phyloP scores from a whole-genome alignment of 2,888 invertebrate species.

The Hyppa rectilinea region DNA sequence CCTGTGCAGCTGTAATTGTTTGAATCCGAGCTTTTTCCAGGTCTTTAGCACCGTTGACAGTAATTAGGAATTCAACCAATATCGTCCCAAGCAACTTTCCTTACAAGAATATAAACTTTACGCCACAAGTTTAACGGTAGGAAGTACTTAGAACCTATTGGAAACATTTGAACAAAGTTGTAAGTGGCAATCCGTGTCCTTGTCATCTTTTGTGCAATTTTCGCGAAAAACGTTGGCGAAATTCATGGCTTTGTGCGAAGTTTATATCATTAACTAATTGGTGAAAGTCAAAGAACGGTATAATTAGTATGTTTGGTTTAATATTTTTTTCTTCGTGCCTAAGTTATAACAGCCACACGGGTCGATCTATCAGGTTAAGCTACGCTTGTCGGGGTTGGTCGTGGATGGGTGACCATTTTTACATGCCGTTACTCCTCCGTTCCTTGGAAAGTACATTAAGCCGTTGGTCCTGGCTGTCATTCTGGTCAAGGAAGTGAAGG shows the following conservation, averaged over 20 bases:
- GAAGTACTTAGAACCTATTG: conserved; percentile 1
- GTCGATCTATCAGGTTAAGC: too few relatives aligned
- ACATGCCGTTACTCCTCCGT: too few relatives aligned
- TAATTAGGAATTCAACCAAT: conserved; percentile 3
- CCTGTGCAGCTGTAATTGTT: background rate
- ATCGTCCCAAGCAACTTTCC: background rate
- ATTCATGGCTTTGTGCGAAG: conserved; percentile 21
- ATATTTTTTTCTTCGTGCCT: too few relatives aligned
- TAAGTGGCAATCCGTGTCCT: conserved; percentile 37
- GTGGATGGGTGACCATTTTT: too few relatives aligned
- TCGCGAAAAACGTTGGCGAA: conserved; percentile 22
- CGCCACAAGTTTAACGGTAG: background rate
- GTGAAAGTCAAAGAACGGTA: background rate
- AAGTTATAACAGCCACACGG: too few relatives aligned
- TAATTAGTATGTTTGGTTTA: background rate
- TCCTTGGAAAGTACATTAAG: too few relatives aligned
- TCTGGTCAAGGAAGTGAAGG: too few relatives aligned
- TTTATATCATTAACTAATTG: conserved; percentile 38
- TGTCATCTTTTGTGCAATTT: conserved; percentile 46
- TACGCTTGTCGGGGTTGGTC: too few relatives aligned
- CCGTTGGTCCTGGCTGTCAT: too few relatives aligned
- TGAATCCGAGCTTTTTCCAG: background rate
- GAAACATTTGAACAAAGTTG: conserved; percentile 35
- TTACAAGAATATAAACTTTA: conserved; percentile 29
- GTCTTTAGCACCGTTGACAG: background rate